Percentiles rank a stretch among this genome's conserved stretches.
phyloP scores from a whole-genome alignment of 1,140 invertebrate species.

The Helicoverpa armigera region DNA sequence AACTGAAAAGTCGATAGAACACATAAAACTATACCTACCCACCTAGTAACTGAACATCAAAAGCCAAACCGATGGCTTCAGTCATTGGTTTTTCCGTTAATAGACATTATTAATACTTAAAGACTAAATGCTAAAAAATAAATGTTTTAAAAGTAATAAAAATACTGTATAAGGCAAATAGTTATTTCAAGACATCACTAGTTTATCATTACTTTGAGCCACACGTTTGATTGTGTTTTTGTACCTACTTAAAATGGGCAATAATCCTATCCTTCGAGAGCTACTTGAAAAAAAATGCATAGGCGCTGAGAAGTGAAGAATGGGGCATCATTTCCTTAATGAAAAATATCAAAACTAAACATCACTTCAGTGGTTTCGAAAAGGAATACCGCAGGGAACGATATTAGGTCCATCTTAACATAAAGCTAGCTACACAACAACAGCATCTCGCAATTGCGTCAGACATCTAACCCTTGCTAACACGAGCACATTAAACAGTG shows the following conservation, averaged over 20 bases:
- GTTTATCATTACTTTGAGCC: not conserved
- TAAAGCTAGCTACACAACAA: not conserved
- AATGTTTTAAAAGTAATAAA: not conserved
- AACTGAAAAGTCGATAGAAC: not conserved
- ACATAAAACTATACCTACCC: not conserved
- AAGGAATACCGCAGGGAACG: not conserved
- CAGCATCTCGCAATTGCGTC: not conserved
- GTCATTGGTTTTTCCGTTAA: constrained; percentile 5
- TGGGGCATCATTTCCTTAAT: no score
- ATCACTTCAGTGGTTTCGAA: no score
- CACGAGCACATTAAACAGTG: no score
- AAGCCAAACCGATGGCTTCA: not conserved
- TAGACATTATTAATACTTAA: not conserved
- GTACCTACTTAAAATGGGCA: no score
- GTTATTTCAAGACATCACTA: not conserved
- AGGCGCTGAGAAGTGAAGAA: no score
- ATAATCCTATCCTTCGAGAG: no score
- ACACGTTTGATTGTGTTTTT: no score
- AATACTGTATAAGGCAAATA: not conserved
- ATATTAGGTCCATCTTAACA: not conserved
- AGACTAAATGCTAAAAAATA: not conserved
- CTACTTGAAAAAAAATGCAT: no score
- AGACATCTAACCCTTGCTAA: not conserved
- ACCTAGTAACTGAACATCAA: not conserved
- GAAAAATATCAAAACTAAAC: no score